A percentile compares a stretch with the other conserved stretches of the same genome.
These are phyloP conservation scores for Polydrusus pterygomalis DNA, from an alignment of 2,888 invertebrate species.

Conservation along the genomic window DNA sequence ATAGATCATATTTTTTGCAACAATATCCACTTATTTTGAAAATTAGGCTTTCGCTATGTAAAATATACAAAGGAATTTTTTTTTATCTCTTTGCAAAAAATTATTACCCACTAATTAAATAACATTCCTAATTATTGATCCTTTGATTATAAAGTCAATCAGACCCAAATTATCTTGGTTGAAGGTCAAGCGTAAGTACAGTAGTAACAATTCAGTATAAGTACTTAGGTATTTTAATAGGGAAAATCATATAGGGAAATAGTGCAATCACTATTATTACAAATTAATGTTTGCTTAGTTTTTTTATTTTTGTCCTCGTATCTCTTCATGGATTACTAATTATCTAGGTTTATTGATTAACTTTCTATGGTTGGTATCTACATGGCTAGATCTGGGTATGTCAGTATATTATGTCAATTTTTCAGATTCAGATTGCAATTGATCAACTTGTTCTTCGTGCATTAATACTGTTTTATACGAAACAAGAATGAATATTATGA, in stretches of 20 bases:
- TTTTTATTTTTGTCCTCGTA: neutral
- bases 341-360: neutral
- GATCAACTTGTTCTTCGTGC: too few species aligned
- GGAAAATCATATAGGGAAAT: constrained; percentile 18
- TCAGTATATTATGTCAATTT: neutral
- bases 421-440: too few species aligned
- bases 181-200: neutral
- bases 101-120: too few species aligned
- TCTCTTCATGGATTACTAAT: constrained; percentile 3
- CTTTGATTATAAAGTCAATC: neutral
- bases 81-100: too few species aligned
- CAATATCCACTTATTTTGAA: too few species aligned
- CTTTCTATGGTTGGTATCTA: constrained; percentile 3
- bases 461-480: too few species aligned
- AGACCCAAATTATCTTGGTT: neutral
- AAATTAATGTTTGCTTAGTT: neutral
- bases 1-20: too few species aligned
- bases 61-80: too few species aligned
- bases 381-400: neutral
- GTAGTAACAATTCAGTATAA: neutral
- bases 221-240: constrained; percentile 9
- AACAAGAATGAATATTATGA: too few species aligned
- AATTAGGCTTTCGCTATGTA: too few species aligned
- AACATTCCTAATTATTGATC: too few species aligned
- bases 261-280: constrained; percentile 19